phyloP scores from a whole-genome alignment of 2,797 vertebrate genomes.

The Strix occidentalis region DNA sequence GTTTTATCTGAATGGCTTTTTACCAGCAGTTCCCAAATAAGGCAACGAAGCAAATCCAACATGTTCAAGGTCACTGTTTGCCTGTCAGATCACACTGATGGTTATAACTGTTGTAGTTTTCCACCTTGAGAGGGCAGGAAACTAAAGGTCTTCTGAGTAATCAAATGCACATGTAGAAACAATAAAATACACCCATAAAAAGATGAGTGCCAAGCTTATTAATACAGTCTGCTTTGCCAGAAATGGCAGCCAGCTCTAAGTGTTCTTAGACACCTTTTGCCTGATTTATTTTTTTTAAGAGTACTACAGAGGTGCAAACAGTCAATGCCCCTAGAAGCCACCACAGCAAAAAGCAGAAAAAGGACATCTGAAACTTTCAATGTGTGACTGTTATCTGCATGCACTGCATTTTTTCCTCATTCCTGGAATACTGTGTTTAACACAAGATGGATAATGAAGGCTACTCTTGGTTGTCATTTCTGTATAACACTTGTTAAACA shows the following conservation, averaged over 20 bases:
- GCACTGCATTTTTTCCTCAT: not conserved
- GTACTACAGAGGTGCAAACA: not conserved
- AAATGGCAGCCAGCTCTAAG: not conserved
- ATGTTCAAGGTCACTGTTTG: conserved; percentile 21
- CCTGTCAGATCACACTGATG: not conserved
- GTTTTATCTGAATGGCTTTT: conserved; percentile 7
- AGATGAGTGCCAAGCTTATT: conserved; percentile 36
- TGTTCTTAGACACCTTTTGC: not conserved
- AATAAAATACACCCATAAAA: conserved; percentile 50
- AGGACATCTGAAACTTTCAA: not conserved
- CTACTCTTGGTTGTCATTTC: not conserved
- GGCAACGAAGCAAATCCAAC: conserved; percentile 22
- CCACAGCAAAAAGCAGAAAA: not conserved
- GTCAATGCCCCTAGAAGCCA: not conserved
- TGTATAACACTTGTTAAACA: not conserved
- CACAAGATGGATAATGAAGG: not conserved
- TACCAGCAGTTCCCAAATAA: conserved; percentile 5
- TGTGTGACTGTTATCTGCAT: not conserved
- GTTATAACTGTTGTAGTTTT: not conserved
- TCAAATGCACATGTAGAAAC: conserved; percentile 60
- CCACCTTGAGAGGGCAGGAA: conserved; percentile 49
- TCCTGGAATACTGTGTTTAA: not conserved
- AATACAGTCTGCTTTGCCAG: not conserved
- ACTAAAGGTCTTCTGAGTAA: conserved; percentile 55
- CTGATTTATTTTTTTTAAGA: not conserved